Evolutionary conservation across 2,888 invertebrate genomes (phyloP).

Genomic region (Oligia latruncula): DNA sequence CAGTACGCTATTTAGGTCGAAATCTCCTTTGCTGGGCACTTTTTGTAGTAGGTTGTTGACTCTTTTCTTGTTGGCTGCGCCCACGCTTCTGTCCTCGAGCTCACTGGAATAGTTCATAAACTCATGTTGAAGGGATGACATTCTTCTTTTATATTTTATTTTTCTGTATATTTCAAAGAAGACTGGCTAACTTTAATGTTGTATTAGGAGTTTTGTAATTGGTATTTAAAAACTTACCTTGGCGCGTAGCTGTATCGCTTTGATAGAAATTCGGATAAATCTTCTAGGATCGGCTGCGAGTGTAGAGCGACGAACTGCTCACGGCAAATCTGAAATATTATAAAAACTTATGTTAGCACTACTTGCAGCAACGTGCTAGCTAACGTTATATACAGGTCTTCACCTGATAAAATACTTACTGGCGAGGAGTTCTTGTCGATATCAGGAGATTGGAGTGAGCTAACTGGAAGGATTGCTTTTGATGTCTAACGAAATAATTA

Average conservation of each 20-base stretch:
- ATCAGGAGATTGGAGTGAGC: no score
- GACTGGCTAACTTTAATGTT: neutral
- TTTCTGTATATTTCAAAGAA: neutral
- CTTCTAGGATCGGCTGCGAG: conserved; percentile 96
- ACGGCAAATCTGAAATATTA: conserved; percentile 94
- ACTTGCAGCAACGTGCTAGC: neutral
- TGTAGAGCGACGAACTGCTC: conserved; percentile 99
- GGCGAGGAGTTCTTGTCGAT: no score
- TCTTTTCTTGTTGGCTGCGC: conserved; percentile 90
- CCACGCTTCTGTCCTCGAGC: conserved; percentile 85
- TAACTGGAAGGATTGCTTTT: no score
- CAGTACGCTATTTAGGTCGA: conserved; percentile 93
- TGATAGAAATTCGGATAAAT: conserved; percentile 94
- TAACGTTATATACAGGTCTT: neutral
- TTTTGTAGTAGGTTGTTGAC: conserved; percentile 91
- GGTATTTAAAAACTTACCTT: conserved; percentile 74
- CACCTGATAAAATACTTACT: neutral
- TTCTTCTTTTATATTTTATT: neutral
- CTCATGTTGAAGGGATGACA: neutral
- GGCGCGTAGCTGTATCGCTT: conserved; percentile 92
- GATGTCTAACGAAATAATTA: neutral
- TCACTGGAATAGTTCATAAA: conserved; percentile 76
- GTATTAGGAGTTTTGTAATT: neutral
- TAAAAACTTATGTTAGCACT: neutral
- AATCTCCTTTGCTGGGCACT: conserved; percentile 94